A percentile compares a stretch with the other conserved stretches of the same genome.
phyloP scores from a whole-genome alignment of 2,113 vertebrate species.

The Myrmophylax atrothorax region DNA sequence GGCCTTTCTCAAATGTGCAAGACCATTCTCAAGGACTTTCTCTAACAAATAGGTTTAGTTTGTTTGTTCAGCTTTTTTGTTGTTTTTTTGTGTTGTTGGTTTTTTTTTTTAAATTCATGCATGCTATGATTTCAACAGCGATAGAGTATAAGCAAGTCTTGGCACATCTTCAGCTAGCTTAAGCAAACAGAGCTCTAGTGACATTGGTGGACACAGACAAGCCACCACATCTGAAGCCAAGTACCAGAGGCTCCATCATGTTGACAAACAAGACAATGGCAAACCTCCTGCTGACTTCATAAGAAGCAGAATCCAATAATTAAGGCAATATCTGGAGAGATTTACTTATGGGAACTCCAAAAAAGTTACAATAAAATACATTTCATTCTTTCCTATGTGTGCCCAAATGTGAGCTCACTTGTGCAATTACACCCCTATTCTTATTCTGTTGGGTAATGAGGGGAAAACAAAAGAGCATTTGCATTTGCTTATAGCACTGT shows the following conservation, averaged over 20 bases:
- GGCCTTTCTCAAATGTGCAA: background rate
- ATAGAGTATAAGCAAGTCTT: background rate
- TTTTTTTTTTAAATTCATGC: background rate
- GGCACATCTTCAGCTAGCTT: background rate
- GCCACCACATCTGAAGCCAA: background rate
- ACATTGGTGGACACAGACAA: background rate
- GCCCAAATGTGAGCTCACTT: constrained; percentile 39
- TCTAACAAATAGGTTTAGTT: background rate
- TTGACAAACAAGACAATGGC: constrained; percentile 32
- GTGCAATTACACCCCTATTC: constrained; percentile 36
- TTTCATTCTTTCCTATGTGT: constrained; percentile 28
- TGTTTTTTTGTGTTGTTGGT: too few species aligned
- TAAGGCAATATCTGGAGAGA: background rate
- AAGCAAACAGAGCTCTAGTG: background rate
- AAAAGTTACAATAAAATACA: constrained; percentile 11
- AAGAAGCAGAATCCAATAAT: constrained; percentile 21
- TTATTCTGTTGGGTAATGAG: constrained; percentile 6
- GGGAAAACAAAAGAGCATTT: constrained; percentile 25
- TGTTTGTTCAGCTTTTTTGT: background rate
- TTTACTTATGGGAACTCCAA: background rate
- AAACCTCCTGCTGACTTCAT: background rate
- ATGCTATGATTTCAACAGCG: background rate
- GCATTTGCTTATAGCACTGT: constrained; percentile 42
- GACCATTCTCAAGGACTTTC: background rate
- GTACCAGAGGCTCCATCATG: background rate